phyloP scores from a whole-genome alignment of 2,888 invertebrate species.

The Amphipoea oculea region DNA sequence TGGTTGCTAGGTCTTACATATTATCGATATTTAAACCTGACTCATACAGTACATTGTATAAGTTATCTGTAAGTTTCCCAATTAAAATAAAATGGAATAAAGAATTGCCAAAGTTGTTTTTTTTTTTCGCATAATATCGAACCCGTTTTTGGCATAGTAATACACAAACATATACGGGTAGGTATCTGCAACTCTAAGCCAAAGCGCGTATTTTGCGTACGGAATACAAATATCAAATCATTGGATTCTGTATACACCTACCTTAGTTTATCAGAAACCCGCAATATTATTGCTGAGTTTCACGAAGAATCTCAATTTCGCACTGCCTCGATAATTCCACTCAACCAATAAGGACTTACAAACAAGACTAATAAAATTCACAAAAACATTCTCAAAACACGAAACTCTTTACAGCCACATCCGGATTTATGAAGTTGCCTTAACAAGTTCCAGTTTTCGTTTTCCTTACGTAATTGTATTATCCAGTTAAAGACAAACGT shows the following conservation, averaged over 20 bases:
- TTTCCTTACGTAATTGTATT: constrained; percentile 74
- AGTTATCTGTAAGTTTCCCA: background rate
- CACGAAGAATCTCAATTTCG: background rate
- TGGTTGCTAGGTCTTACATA: background rate
- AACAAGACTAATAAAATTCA: background rate
- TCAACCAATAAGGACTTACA: background rate
- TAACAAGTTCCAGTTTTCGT: constrained; percentile 49
- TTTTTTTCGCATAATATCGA: background rate
- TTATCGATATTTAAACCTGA: background rate
- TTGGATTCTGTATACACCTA: background rate
- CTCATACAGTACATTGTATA: background rate
- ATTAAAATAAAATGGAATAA: background rate
- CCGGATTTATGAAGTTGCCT: constrained; percentile 23
- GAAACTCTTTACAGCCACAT: constrained; percentile 23
- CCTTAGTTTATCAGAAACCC: background rate
- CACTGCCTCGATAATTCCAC: background rate
- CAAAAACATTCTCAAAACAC: constrained; percentile 7
- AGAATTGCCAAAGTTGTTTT: background rate
- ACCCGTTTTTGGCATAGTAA: background rate
- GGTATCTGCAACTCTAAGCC: background rate
- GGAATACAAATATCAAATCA: background rate
- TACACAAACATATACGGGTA: background rate
- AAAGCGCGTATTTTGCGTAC: background rate
- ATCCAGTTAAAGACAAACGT: constrained; percentile 73
- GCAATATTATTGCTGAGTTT: background rate